Evolutionary conservation across 2,113 vertebrate genomes (phyloP).

Genomic region (Atlantisia rogersi): DNA sequence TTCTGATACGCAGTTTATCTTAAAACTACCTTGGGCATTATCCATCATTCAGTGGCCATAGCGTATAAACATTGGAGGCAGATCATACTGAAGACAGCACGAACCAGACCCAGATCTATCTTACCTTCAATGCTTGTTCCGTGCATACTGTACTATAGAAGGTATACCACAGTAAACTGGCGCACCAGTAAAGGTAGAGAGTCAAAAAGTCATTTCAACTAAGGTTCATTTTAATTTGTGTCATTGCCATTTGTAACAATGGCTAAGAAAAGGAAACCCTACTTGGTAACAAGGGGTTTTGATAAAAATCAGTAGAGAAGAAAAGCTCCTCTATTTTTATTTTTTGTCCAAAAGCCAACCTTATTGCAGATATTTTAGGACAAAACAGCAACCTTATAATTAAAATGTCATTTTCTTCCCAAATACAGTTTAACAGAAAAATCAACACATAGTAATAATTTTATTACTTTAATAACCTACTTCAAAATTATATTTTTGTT

Average conservation of each 20-base stretch:
- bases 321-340: not conserved
- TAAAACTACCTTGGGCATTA: not conserved
- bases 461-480: conserved; percentile 50
- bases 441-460: not conserved
- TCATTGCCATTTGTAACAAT: not conserved
- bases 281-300: not conserved
- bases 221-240: not conserved
- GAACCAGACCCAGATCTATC: conserved; percentile 34
- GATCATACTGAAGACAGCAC: not conserved
- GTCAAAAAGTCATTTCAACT: not conserved
- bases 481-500: not conserved
- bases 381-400: not conserved
- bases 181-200: not conserved
- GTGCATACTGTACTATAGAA: not conserved
- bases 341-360: not conserved
- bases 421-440: not conserved
- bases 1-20: fast-evolving
- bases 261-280: not conserved
- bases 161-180: not conserved
- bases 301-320: not conserved
- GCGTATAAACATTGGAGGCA: not conserved
- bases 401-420: not conserved
- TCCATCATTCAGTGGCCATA: not conserved
- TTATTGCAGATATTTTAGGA: not conserved
- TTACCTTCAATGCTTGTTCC: not conserved